A percentile compares a stretch with the other conserved stretches of the same genome.
These are phyloP conservation scores for Bradynema listronoti DNA, from an alignment of 1,140 invertebrate genomes.

Conservation along the genomic window DNA sequence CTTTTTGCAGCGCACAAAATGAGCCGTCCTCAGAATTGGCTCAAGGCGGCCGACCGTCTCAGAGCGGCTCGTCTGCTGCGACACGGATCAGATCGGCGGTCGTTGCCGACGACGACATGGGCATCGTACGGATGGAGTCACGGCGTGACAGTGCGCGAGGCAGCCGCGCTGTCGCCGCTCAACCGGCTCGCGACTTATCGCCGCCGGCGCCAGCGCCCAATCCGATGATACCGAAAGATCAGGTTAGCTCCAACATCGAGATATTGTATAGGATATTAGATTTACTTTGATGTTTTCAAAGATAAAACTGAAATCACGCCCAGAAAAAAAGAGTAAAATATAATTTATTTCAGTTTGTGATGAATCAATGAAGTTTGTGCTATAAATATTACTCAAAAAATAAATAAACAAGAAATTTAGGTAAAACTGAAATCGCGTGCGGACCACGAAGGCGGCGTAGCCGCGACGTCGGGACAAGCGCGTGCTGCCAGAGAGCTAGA, in stretches of 20 bases:
- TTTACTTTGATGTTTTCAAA: too few species aligned
- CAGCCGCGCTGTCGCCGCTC: conserved; percentile 16
- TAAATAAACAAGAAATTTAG: too few species aligned
- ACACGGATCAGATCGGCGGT: conserved; percentile 16
- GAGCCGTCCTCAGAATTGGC: conserved; percentile 16
- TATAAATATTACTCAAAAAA: too few species aligned
- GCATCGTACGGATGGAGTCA: conserved; percentile 45
- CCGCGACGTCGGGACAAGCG: conserved; percentile 45
- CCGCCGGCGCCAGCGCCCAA: conserved; percentile 39
- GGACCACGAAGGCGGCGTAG: conserved; percentile 4
- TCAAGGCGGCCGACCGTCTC: background rate
- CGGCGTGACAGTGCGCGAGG: background rate
- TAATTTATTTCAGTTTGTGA: too few species aligned
- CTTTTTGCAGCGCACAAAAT: conserved; percentile 24
- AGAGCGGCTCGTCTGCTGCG: conserved; percentile 17
- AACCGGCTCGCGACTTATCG: conserved; percentile 23
- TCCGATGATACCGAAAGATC: conserved; percentile 52
- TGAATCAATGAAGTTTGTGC: too few species aligned
- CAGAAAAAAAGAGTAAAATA: too few species aligned
- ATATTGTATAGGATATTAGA: too few species aligned
- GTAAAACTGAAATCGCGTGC: conserved; percentile 23
- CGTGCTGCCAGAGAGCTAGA: conserved; percentile 54
- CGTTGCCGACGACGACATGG: conserved; percentile 53
- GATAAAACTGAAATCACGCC: too few species aligned
- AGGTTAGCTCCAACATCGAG: too few species aligned